Evolutionary conservation across 2,797 vertebrate genomes (phyloP), one percentile per base, ranked within the genome.

Genomic region (Carcharodon carcharias): DNA sequence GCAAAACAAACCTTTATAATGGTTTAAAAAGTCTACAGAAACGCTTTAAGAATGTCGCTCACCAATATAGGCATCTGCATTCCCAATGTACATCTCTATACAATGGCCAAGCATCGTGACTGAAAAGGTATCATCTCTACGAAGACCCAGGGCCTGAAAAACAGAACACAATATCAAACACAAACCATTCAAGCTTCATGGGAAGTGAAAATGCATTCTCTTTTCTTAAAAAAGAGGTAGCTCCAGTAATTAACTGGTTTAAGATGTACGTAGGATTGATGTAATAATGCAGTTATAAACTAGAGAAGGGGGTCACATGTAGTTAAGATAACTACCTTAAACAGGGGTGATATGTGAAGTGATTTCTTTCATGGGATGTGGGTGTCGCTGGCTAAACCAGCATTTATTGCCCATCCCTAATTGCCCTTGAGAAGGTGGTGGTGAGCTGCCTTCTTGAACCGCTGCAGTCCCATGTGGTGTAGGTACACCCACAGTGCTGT

Each of bases 71-170:
- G 99, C 99, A 97, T 99, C 99, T 0, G 99, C 99, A 97, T 99
- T 99, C 61, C 99, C 99, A 96, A 99, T 99, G 97, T 99, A 99
- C 99, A 99, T 99, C 97, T 99, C 99, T 96, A 99, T 99, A 97
- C 99, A 99, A 96, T 99, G 99, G 77, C 99, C 99, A 28, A 99
- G 99, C 99, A 99, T 99, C 0, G 99, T 99, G 97, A 99, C 99
- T 21, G 99, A 99, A 98, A 99, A 99, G 0, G 99, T 99, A 97
- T 99, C 99, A 96, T 99, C 99, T 97, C 99, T 98, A 97, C 99
- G 99, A 96, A 99, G 98, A 97, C 99, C 99, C 93, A 99, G 99
- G 61, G 99, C 99, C 99, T 99, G 97, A 71, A 91, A 88, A 28
- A 96, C 45, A 92, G 1, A 61, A 71, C 54, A 26, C 50, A 69